Conservation (phyloP, 2,113 vertebrate species). For the Zeus faber region DNA sequence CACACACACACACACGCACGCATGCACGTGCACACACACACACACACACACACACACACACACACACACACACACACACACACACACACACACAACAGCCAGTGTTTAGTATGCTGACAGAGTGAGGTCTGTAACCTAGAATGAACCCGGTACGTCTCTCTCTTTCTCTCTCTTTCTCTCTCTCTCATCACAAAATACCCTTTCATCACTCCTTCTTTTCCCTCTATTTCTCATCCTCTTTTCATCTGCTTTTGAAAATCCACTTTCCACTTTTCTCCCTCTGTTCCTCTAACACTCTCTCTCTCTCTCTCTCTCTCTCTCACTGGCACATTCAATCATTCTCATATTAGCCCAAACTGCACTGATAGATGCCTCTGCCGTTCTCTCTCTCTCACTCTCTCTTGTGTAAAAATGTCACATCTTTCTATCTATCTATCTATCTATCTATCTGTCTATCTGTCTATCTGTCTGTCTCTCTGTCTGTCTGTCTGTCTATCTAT, state of each 20-base stretch:
- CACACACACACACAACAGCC: too few relatives aligned
- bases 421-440: neutral
- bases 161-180: constrained; percentile 41
- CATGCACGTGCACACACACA: too few relatives aligned
- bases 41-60: too few relatives aligned
- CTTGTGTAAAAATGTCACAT: constrained; percentile 66
- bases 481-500: too few relatives aligned
- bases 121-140: constrained; percentile 63
- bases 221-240: constrained; percentile 69
- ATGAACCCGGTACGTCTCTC: constrained; percentile 67
- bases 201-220: constrained; percentile 74
- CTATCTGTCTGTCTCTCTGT: too few relatives aligned
- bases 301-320: constrained; percentile 19
- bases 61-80: too few relatives aligned
- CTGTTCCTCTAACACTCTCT: constrained; percentile 35
- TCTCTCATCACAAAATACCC: constrained; percentile 63
- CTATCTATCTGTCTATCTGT: too few relatives aligned
- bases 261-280: constrained; percentile 32
- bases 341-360: constrained; percentile 72
- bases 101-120: constrained; percentile 72
- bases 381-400: constrained; percentile 44
- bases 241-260: constrained; percentile 73
- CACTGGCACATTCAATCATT: constrained; percentile 64
- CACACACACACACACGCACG: too few relatives aligned
- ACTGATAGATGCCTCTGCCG: constrained; percentile 72